These are phyloP conservation scores for Nannospalax galili DNA, from an alignment of 2,113 vertebrate species.

Conservation along the genomic window DNA sequence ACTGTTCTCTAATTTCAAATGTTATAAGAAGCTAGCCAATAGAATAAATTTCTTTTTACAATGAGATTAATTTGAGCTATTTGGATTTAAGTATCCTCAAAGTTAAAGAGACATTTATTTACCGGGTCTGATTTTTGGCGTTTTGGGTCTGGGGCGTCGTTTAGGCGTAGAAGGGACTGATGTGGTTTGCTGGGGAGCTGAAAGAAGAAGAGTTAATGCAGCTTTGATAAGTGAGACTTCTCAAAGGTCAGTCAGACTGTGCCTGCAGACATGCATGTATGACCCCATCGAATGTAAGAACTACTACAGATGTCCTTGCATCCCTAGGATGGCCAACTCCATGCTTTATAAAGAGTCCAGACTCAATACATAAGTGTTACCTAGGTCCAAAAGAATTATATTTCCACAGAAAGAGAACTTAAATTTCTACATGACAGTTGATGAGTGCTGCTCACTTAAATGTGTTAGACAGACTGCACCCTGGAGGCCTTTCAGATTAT, in stretches of 20 bases:
- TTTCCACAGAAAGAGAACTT: not conserved
- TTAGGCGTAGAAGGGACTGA: slow-evolving; percentile 82
- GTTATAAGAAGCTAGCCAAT: not conserved
- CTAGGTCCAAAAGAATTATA: not conserved
- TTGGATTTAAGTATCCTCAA: slow-evolving; percentile 27
- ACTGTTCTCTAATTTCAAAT: not conserved
- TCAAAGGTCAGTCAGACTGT: not conserved
- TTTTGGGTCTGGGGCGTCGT: slow-evolving; percentile 75
- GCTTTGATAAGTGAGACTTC: slow-evolving; percentile 54
- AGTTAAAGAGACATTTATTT: slow-evolving; percentile 69
- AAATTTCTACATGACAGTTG: not conserved
- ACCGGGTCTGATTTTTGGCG: slow-evolving; percentile 82
- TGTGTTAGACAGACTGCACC: not conserved
- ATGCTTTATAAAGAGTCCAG: not conserved
- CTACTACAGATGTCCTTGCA: not conserved
- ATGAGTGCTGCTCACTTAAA: not conserved
- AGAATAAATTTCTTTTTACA: slow-evolving; percentile 17
- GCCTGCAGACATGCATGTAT: not conserved
- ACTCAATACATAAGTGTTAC: not conserved
- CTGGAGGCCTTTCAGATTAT: slow-evolving; percentile 4
- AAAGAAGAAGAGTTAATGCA: slow-evolving; percentile 82
- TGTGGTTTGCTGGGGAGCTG: slow-evolving; percentile 85
- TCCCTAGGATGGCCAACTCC: not conserved
- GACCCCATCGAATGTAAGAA: not conserved
- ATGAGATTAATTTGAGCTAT: not conserved